Conservation (phyloP, 2,797 vertebrate species). For the Linurgus olivaceus region DNA sequence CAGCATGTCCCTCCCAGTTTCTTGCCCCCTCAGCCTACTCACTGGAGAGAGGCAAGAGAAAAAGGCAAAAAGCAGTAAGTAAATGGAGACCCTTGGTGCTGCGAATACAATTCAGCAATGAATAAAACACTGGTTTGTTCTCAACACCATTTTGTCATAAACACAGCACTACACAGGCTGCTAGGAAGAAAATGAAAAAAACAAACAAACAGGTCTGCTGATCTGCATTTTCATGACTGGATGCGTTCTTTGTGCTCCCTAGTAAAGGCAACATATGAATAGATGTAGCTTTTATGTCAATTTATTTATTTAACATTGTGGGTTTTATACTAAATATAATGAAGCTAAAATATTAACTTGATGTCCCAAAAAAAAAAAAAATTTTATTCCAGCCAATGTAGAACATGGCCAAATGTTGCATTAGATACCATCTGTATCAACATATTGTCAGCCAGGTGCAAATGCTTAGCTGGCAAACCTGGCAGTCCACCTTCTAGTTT, state of each 20-base stretch:
- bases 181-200: neutral
- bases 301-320: neutral
- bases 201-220: neutral
- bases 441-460: conserved; percentile 10
- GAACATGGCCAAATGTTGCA: conserved; percentile 12
- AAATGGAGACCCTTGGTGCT: neutral
- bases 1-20: neutral
- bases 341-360: neutral
- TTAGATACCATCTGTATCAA: conserved; percentile 36
- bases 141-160: neutral
- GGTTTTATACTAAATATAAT: neutral
- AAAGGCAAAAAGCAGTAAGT: neutral
- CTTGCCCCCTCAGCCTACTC: neutral
- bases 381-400: neutral
- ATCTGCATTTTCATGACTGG: neutral
- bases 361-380: neutral
- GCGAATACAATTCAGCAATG: neutral
- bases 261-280: neutral
- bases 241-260: neutral
- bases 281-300: neutral
- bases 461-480: conserved; percentile 39
- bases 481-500: neutral
- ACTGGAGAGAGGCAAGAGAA: neutral
- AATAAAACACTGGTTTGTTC: neutral
- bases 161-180: neutral